These are phyloP conservation scores for Brotula barbata DNA, from an alignment of 2,797 vertebrate genomes.

Conservation along the genomic window DNA sequence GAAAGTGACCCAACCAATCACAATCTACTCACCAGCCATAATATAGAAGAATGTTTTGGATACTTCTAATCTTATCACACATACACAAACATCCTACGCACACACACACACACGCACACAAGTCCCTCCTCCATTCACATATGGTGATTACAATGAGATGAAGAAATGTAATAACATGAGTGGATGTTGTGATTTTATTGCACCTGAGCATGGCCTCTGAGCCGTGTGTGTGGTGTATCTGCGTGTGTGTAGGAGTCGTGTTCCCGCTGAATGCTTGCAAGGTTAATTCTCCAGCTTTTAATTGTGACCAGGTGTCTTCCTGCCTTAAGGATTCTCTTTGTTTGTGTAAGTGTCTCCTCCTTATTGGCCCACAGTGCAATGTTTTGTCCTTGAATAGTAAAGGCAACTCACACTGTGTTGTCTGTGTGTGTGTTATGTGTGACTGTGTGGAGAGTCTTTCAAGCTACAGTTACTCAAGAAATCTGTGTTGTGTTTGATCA, in stretches of 20 bases:
- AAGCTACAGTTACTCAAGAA: neutral
- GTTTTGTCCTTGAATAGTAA: slow-evolving; percentile 14
- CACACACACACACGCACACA: slow-evolving; percentile 6
- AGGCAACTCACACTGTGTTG: slow-evolving; percentile 10
- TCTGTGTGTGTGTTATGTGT: neutral
- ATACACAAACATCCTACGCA: slow-evolving; percentile 37
- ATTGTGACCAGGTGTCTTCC: slow-evolving; percentile 39
- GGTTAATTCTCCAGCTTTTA: slow-evolving; percentile 48
- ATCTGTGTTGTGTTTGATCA: slow-evolving; percentile 14
- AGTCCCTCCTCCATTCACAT: slow-evolving; percentile 15
- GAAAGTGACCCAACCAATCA: slow-evolving; percentile 67
- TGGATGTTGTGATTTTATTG: slow-evolving; percentile 40
- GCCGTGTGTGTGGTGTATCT: slow-evolving; percentile 7
- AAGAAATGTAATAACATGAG: slow-evolving; percentile 50
- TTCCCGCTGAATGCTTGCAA: slow-evolving; percentile 29
- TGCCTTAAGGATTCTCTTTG: slow-evolving; percentile 22
- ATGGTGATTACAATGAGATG: slow-evolving; percentile 46
- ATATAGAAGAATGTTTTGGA: slow-evolving; percentile 69
- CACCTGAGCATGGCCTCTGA: slow-evolving; percentile 24
- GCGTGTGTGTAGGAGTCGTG: slow-evolving; percentile 14
- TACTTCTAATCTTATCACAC: slow-evolving; percentile 67
- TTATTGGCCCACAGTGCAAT: slow-evolving; percentile 17
- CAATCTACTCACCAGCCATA: slow-evolving; percentile 62
- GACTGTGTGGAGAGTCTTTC: slow-evolving; percentile 21
- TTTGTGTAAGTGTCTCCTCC: slow-evolving; percentile 22